Conservation (phyloP, 2,113 vertebrate species). For the Sylvilagus bachmani region DNA sequence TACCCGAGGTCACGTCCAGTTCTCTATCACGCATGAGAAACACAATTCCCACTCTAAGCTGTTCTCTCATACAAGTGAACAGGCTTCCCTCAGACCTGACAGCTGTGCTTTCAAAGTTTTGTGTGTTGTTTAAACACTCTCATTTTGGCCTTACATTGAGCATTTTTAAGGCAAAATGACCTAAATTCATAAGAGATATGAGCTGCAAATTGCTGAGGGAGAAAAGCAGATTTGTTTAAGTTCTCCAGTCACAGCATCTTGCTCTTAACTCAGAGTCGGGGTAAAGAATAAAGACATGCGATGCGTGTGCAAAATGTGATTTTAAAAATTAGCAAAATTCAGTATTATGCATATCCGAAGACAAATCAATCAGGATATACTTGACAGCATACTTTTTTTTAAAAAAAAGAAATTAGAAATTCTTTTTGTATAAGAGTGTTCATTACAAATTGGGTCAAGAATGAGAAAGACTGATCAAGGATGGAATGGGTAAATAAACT, state of each 20-base stretch:
- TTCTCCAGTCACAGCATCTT: neutral
- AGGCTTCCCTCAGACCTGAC: neutral
- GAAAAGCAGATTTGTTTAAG: constrained; percentile 61
- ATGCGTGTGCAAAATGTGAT: neutral
- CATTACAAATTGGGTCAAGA: constrained; percentile 5
- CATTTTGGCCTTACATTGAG: constrained; percentile 58
- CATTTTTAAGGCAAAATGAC: constrained; percentile 72
- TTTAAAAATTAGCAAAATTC: neutral
- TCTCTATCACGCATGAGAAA: constrained; percentile 44
- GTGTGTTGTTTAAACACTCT: constrained; percentile 34
- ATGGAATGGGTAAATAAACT: neutral
- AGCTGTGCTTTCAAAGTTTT: constrained; percentile 44
- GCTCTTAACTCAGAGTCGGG: neutral
- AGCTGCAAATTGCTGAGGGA: constrained; percentile 61
- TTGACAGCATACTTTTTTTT: neutral
- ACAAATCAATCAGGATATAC: neutral
- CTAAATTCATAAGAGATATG: constrained; percentile 56
- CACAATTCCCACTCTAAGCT: constrained; percentile 41
- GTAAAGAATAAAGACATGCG: neutral
- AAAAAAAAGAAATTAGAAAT: constrained; percentile 12
- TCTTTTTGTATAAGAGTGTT: neutral
- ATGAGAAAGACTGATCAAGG: constrained; percentile 4
- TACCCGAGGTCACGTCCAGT: constrained; percentile 16
- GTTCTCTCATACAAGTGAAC: constrained; percentile 38
- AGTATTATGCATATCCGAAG: neutral